Percentiles rank a stretch among this genome's conserved stretches.
Conservation (phyloP, 2,797 vertebrate genomes). For the Hippopotamyrus pictus region DNA sequence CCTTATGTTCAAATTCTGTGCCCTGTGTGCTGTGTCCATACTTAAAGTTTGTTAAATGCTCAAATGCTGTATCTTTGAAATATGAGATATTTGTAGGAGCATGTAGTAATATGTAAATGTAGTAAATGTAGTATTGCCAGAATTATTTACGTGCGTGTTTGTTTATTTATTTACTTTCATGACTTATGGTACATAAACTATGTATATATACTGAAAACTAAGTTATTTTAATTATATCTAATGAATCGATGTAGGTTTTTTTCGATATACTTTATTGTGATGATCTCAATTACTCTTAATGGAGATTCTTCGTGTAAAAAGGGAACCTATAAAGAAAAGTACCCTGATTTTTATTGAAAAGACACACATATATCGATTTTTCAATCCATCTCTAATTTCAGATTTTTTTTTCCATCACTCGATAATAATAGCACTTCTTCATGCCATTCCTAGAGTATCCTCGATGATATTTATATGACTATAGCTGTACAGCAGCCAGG, state of each 20-base stretch:
- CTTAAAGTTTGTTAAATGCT: not conserved
- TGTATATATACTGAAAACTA: not conserved
- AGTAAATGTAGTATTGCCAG: not conserved
- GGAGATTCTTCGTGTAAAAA: not conserved
- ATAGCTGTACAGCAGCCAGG: not conserved
- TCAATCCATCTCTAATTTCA: not conserved
- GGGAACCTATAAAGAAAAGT: not conserved
- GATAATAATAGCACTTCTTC: conserved; percentile 16
- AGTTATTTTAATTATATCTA: not conserved
- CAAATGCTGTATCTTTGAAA: not conserved
- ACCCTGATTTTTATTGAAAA: not conserved
- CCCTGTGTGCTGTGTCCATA: not conserved
- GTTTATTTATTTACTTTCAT: not conserved
- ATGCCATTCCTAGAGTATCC: not conserved
- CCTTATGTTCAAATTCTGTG: not conserved
- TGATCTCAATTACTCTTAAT: not conserved
- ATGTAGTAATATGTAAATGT: not conserved
- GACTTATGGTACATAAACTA: not conserved
- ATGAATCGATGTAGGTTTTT: not conserved
- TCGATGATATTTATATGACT: not conserved
- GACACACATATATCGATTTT: not conserved
- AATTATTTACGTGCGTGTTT: not conserved
- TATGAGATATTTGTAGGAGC: not conserved
- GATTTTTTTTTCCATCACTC: not conserved
- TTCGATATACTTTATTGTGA: not conserved